These are phyloP conservation scores for Cyclura pinguis DNA, from an alignment of 2,797 vertebrate genomes.

Conservation along the genomic window DNA sequence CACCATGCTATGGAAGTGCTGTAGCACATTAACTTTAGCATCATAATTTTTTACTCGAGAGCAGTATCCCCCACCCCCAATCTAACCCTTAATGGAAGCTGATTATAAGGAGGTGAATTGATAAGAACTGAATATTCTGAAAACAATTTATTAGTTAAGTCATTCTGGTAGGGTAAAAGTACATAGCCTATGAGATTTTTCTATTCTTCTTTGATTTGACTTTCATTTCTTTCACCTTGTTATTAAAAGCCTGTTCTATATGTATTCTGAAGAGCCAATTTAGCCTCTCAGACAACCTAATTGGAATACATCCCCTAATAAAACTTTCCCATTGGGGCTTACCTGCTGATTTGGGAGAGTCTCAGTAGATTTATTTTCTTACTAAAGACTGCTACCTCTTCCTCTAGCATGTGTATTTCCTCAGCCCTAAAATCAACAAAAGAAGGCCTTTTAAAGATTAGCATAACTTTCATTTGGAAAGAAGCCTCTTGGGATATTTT, in stretches of 20 bases:
- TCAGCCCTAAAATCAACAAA: background rate
- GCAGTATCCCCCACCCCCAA: too few relatives aligned
- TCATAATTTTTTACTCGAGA: background rate
- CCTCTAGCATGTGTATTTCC: background rate
- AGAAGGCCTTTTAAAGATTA: slow-evolving; percentile 10
- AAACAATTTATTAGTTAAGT: background rate
- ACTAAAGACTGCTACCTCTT: background rate
- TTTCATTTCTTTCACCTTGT: slow-evolving; percentile 5
- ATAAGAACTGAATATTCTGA: background rate
- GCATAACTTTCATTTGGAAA: background rate
- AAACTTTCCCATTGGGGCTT: background rate
- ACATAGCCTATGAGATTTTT: background rate
- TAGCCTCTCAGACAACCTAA: background rate
- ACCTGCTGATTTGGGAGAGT: slow-evolving; percentile 3
- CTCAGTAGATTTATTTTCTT: background rate
- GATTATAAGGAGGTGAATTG: slow-evolving; percentile 5
- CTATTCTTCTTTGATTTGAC: slow-evolving; percentile 7
- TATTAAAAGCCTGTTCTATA: slow-evolving; percentile 15
- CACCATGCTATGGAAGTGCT: background rate
- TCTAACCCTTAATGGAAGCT: background rate
- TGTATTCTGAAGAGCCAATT: slow-evolving; percentile 9
- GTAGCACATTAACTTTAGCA: background rate
- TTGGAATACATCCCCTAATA: slow-evolving; percentile 13
- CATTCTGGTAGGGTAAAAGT: background rate
- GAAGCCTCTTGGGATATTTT: slow-evolving; percentile 12